Evolutionary conservation across 2,797 vertebrate species (phyloP).

Genomic region (Megalops cyprinoides): DNA sequence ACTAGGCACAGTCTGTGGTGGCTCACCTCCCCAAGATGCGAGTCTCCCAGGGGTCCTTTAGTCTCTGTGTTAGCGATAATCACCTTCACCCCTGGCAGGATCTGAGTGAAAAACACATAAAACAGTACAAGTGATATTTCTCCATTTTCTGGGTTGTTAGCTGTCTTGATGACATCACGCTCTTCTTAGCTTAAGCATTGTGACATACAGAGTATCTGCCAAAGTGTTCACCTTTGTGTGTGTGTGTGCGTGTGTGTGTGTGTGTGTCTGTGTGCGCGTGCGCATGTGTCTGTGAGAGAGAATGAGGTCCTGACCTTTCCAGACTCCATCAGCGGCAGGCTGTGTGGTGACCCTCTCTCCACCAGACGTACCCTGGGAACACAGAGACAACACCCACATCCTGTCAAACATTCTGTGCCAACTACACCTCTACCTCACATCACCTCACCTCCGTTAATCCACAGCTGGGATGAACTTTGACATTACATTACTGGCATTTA

Average conservation of each 20-base stretch:
- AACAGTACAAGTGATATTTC: too few species aligned
- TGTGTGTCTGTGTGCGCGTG: too few species aligned
- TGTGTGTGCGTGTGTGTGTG: too few species aligned
- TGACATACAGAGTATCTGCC: too few species aligned
- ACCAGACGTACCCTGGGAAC: conserved; percentile 88
- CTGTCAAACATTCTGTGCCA: not conserved
- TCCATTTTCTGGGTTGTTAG: too few species aligned
- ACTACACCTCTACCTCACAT: not conserved
- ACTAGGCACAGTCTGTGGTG: not conserved
- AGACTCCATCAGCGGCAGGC: conserved; percentile 92
- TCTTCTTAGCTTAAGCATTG: too few species aligned
- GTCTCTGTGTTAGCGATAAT: conserved; percentile 96
- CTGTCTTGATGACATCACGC: too few species aligned
- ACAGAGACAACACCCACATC: conserved; percentile 10
- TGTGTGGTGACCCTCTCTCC: conserved; percentile 94
- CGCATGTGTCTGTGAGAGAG: not conserved
- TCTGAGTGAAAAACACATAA: conserved; percentile 65
- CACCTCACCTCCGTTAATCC: too few species aligned
- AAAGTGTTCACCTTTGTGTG: too few species aligned
- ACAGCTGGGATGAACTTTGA: not conserved
- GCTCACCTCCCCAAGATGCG: conserved; percentile 90
- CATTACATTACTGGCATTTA: too few species aligned
- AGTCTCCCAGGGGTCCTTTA: conserved; percentile 93
- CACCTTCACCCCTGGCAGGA: conserved; percentile 95
- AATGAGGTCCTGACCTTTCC: conserved; percentile 80